These are phyloP conservation scores for Busseola fusca DNA, from an alignment of 2,888 invertebrate genomes.

Conservation along the genomic window DNA sequence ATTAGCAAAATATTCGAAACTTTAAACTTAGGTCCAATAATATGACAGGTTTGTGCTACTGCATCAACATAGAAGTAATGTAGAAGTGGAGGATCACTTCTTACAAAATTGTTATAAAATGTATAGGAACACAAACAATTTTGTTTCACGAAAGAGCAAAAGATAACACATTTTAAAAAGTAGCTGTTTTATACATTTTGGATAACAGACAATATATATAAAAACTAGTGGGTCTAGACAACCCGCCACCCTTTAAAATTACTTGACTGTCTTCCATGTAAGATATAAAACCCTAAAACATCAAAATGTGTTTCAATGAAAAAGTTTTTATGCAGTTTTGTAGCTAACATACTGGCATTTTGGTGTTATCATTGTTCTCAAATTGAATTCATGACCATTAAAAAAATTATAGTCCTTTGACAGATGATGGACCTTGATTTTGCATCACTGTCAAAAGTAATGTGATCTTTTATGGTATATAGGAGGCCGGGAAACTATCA, in stretches of 20 bases:
- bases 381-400: background rate
- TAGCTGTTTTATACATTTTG: too few relatives aligned
- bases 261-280: background rate
- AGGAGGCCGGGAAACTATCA: background rate
- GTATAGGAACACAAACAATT: too few relatives aligned
- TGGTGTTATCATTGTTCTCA: background rate
- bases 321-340: background rate
- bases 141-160: slow-evolving; percentile 1
- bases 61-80: background rate
- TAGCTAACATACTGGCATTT: background rate
- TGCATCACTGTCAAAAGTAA: background rate
- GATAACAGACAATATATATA: too few relatives aligned
- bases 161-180: background rate
- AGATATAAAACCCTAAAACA: background rate
- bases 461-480: background rate
- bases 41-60: background rate
- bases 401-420: background rate
- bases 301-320: background rate
- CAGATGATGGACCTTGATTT: background rate
- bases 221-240: too few relatives aligned
- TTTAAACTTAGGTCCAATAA: slow-evolving; percentile 1
- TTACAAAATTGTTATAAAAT: too few relatives aligned
- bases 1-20: slow-evolving; percentile 37
- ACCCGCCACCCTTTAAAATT: too few relatives aligned
- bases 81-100: background rate